phyloP scores from a whole-genome alignment of 2,888 invertebrate species.

The Eupithecia insigniata region DNA sequence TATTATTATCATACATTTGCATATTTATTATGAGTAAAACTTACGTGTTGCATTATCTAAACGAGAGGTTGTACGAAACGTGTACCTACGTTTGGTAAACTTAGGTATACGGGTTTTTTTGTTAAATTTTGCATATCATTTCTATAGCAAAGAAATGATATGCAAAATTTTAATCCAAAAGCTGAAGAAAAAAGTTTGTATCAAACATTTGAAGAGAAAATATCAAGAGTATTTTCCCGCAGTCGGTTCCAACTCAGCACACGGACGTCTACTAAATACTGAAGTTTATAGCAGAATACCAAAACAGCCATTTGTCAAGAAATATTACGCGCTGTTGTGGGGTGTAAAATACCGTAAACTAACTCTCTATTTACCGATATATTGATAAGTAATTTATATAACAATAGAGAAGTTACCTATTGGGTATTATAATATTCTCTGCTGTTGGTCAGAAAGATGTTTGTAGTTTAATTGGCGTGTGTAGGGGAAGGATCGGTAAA shows the following conservation, averaged over 20 bases:
- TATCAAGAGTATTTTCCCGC: neutral
- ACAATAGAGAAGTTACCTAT: neutral
- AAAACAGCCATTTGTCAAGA: constrained; percentile 5
- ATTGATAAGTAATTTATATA: neutral
- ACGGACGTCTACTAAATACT: neutral
- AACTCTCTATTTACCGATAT: neutral
- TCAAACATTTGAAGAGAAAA: neutral
- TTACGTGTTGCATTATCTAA: no score
- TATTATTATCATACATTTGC: neutral
- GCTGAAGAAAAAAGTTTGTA: neutral
- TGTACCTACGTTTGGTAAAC: neutral
- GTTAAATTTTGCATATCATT: neutral
- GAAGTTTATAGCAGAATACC: constrained; percentile 3
- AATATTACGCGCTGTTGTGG: neutral
- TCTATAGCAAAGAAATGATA: no score
- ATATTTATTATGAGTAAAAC: neutral
- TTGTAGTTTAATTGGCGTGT: neutral
- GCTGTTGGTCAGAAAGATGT: neutral
- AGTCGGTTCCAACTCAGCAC: neutral
- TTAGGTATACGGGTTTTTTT: neutral
- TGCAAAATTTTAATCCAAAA: no score
- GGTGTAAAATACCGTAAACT: neutral
- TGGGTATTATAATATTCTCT: neutral
- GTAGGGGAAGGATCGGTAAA: no score
- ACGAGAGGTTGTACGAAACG: neutral